A percentile compares a stretch with the other conserved stretches of the same genome.
phyloP scores from a whole-genome alignment of 2,888 invertebrate species.

The Pedicia rivosa region DNA sequence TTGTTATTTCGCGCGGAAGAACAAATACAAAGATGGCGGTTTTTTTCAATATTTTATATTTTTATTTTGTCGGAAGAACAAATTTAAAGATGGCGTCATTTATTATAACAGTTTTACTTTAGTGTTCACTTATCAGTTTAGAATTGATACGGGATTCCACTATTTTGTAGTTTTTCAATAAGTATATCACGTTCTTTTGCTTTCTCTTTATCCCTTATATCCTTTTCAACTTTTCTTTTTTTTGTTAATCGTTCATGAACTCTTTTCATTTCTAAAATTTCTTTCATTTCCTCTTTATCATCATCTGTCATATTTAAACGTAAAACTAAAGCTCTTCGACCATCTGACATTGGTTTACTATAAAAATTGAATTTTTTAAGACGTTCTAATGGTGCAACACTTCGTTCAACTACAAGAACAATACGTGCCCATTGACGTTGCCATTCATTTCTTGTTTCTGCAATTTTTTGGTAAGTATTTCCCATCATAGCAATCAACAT shows the following conservation, averaged over 20 bases:
- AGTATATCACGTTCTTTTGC: background rate
- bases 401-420: constrained; percentile 90
- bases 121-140: no score
- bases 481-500: constrained; percentile 99
- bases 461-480: constrained; percentile 95
- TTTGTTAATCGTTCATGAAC: constrained; percentile 66
- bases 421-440: constrained; percentile 97
- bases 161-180: constrained; percentile 1
- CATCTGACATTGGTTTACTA: constrained; percentile 87
- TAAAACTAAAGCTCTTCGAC: constrained; percentile 68
- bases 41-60: no score
- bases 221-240: constrained; percentile 37
- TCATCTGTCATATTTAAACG: constrained; percentile 81
- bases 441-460: constrained; percentile 95
- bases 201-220: constrained; percentile 18
- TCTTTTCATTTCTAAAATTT: constrained; percentile 78
- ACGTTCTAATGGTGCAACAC: constrained; percentile 81
- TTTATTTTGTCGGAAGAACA: no score
- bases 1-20: no score
- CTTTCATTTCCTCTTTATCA: constrained; percentile 88
- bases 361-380: constrained; percentile 75
- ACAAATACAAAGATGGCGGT: no score
- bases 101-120: no score
- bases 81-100: no score
- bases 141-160: background rate